phyloP scores from a whole-genome alignment of 1,140 invertebrate species.

The Maniola jurtina region DNA sequence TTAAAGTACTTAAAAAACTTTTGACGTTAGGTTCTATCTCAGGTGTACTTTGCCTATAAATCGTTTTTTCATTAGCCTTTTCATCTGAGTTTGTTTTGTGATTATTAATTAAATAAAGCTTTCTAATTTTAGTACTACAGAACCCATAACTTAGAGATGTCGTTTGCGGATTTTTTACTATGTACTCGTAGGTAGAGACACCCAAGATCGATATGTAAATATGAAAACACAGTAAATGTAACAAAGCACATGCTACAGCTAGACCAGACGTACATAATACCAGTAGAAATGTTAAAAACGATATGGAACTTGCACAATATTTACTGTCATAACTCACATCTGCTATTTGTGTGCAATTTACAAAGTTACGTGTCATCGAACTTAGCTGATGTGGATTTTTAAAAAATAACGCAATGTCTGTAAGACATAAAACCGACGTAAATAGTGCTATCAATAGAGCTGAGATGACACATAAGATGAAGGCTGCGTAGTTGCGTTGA shows the following conservation, averaged over 20 bases:
- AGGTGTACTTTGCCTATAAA: conserved; percentile 19
- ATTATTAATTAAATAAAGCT: conserved; percentile 21
- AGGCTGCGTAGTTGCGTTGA: conserved; percentile 92
- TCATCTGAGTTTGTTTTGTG: conserved; percentile 25
- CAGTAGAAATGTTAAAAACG: conserved; percentile 83
- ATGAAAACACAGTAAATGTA: conserved; percentile 94
- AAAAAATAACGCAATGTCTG: conserved; percentile 83
- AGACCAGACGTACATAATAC: conserved; percentile 85
- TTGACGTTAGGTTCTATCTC: conserved; percentile 39
- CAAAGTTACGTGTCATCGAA: conserved; percentile 66
- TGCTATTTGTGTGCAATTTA: conserved; percentile 47
- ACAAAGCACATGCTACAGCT: conserved; percentile 87
- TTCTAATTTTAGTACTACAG: conserved; percentile 24
- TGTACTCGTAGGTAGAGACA: conserved; percentile 94
- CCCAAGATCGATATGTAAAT: conserved; percentile 91
- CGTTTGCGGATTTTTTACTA: conserved; percentile 53
- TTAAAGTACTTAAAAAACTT: conserved; percentile 51
- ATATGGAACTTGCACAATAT: conserved; percentile 61
- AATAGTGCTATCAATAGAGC: conserved; percentile 86
- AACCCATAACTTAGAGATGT: conserved; percentile 14
- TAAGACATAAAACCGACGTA: conserved; percentile 84
- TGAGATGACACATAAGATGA: conserved; percentile 91
- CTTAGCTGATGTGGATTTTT: conserved; percentile 78
- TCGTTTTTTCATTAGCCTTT: conserved; percentile 16
- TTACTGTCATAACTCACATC: conserved; percentile 36